These are phyloP conservation scores for Jaculus jaculus DNA, from an alignment of 2,113 vertebrate genomes.

Conservation along the genomic window DNA sequence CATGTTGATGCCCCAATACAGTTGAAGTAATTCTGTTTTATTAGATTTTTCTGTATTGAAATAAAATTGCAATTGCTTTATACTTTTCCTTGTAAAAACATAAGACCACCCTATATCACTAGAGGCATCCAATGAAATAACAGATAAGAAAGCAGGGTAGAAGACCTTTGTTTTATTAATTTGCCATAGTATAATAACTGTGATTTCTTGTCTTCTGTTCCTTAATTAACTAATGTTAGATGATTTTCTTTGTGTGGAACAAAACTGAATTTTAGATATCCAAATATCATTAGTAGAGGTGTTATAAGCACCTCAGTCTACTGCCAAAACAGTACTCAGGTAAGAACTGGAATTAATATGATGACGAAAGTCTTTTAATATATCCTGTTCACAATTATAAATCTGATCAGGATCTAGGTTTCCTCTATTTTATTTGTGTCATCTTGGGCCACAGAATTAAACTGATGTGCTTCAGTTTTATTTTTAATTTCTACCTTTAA, in stretches of 20 bases:
- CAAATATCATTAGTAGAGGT: not conserved
- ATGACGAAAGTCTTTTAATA: not conserved
- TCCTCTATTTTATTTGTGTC: not conserved
- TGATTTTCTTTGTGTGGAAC: not conserved
- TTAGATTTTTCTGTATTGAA: slow-evolving; percentile 10
- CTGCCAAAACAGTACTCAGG: not conserved
- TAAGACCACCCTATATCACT: not conserved
- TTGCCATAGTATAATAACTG: slow-evolving; percentile 15
- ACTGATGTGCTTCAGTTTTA: not conserved
- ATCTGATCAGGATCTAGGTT: not conserved
- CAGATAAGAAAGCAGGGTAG: not conserved
- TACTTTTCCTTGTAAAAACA: not conserved
- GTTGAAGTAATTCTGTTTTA: slow-evolving; percentile 29
- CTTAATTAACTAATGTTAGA: not conserved
- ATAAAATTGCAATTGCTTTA: slow-evolving; percentile 17
- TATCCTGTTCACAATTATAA: not conserved
- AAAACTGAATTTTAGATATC: not conserved
- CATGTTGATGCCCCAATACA: not conserved
- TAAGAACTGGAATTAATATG: not conserved
- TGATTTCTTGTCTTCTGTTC: not conserved
- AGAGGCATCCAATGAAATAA: not conserved
- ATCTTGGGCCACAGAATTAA: not conserved
- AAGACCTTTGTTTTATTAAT: not conserved
- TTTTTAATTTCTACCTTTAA: not conserved
- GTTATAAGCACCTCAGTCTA: not conserved